A percentile compares a stretch with the other conserved stretches of the same genome.
Evolutionary conservation across 1,140 invertebrate species (phyloP).

Genomic region (Pectinophora gossypiella): DNA sequence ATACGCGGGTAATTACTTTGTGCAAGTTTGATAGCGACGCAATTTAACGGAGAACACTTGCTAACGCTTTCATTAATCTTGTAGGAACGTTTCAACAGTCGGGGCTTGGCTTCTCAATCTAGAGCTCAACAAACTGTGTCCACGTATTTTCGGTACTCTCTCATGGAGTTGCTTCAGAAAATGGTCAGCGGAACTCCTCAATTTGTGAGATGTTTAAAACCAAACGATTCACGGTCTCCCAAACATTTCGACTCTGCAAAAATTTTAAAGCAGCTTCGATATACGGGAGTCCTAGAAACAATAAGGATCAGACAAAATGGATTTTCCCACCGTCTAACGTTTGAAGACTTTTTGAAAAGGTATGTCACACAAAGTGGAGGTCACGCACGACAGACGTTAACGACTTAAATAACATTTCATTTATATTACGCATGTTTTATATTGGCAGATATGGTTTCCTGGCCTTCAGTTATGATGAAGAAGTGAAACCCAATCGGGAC

Average conservation of each 20-base stretch:
- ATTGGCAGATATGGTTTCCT: constrained; percentile 87
- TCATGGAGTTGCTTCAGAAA: constrained; percentile 90
- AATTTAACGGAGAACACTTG: not conserved
- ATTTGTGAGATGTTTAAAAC: constrained; percentile 90
- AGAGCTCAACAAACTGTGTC: constrained; percentile 89
- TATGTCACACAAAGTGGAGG: no score
- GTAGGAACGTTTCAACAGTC: constrained; percentile 75
- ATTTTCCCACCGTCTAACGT: constrained; percentile 87
- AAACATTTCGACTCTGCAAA: constrained; percentile 83
- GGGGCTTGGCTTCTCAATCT: constrained; percentile 86
- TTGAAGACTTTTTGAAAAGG: constrained; percentile 88
- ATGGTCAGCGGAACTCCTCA: constrained; percentile 88
- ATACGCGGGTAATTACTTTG: constrained; percentile 43
- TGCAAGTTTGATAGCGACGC: not conserved
- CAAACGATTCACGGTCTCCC: constrained; percentile 84
- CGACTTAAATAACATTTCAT: no score
- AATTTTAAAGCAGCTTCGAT: constrained; percentile 85
- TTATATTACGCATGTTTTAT: no score
- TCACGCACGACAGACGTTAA: no score
- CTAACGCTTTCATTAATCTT: constrained; percentile 5
- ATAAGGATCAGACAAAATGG: constrained; percentile 88
- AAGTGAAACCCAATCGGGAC: constrained; percentile 81
- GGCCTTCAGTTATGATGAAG: constrained; percentile 84
- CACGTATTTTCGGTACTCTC: constrained; percentile 89
- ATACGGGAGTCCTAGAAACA: constrained; percentile 89